Evolutionary conservation across 2,888 invertebrate genomes (phyloP), one percentile per base, ranked within the genome.

Genomic region (Apotomis capreana): DNA sequence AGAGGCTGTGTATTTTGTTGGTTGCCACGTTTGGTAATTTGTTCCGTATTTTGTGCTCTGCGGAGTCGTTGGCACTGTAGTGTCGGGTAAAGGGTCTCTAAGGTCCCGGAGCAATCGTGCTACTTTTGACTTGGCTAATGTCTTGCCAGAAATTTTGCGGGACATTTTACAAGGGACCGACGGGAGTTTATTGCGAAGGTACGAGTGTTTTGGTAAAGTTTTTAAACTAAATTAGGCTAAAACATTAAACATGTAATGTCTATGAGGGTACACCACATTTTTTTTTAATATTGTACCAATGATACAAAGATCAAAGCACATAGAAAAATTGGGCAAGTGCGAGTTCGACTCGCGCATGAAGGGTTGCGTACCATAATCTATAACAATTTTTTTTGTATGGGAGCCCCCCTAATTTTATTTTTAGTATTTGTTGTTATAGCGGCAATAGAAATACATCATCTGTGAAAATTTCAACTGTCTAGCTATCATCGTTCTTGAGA

Each of bases 121-220:
- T 13, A 63, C 52, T 63, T 52, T 52, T 63, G 52, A 63, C 52
- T 63, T 63, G 13, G 63, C 37, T 63, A 63, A 63, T 63, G 52
- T 52, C 37, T 40, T 63, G 49, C 49, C 49, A 49, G 37, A 52
- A 13, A 63, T 40, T 52, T 37, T 63, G 52, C 52, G 63, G 63
- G 52, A 49, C 52, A 63, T 37, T 51, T 52, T 9, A 37, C 62
- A 26, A 26, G 26, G 26, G 26, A 26, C 26, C 26, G 26, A 52
- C 52, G 51, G 51, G 52, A 36, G 13, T 37, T 63, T 63, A 63
- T 52, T 52, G 52, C 63, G 8, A 63, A 52, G 36, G 49, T 49
- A 10, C 49, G 49, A 49, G 49, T 40, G 40, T 49, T 49, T 49
- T 6, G 49, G 49, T 49, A 9, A 8, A 49, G 49, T 49, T 49